phyloP scores from a whole-genome alignment of 2,113 vertebrate species.

The Pangasianodon hypophthalmus region DNA sequence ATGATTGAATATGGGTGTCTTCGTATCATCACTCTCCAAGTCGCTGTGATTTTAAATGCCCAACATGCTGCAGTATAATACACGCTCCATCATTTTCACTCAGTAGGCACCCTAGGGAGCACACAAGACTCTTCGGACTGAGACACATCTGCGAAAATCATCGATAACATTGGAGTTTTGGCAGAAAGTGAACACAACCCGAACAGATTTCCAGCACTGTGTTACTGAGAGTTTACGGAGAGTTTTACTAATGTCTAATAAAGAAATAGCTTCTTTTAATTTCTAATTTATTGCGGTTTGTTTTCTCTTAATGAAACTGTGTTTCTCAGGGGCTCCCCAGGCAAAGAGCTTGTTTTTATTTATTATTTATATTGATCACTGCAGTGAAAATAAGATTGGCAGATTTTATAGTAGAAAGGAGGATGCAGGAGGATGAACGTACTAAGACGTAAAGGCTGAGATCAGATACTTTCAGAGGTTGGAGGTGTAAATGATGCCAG shows the following conservation, averaged over 20 bases:
- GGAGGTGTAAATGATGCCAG: background rate
- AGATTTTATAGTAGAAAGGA: background rate
- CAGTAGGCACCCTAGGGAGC: conserved; percentile 15
- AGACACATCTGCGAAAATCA: conserved; percentile 20
- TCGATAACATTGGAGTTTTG: background rate
- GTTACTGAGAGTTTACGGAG: background rate
- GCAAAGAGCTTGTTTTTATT: background rate
- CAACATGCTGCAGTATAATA: background rate
- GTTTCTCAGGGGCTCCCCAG: background rate
- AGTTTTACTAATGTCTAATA: background rate
- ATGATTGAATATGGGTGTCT: conserved; percentile 16
- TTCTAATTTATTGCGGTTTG: background rate
- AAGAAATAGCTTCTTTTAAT: background rate
- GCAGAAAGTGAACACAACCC: background rate
- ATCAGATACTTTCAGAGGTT: background rate
- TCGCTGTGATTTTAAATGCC: background rate
- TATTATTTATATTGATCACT: background rate
- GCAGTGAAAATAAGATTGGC: background rate
- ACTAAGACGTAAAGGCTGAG: too few relatives aligned
- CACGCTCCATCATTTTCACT: conserved; percentile 28
- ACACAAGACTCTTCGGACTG: background rate
- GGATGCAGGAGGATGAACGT: background rate
- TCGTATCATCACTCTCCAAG: conserved; percentile 6
- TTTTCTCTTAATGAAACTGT: background rate
- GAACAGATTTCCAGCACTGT: conserved; percentile 6